Base-by-base conservation (phyloP, 2,888 invertebrate species). In the Amblyjoppa proteus region DNA sequence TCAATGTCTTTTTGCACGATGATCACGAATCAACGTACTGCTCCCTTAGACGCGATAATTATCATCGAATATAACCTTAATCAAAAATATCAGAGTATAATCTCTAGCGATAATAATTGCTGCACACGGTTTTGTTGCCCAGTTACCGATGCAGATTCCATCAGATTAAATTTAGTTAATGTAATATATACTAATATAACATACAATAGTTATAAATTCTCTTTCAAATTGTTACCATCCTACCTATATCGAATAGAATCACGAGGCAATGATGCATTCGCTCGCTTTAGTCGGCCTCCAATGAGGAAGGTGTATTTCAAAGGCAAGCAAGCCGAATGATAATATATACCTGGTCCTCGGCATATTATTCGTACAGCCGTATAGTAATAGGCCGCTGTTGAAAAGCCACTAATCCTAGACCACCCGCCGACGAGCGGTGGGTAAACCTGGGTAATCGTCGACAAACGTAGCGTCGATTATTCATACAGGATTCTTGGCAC, bases 381-480 rank as follows among this genome's bases (percentile, higher is more conserved):
- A 61, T 45, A 56, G 41, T 69, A 25, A 71, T 64, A 71, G 64
- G 70, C 45, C 56, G 25, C 25, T 51, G 71, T 79, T 20, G 66
- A 68, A 80, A 79, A 58, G 58, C 70, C 78, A 78, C 70, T 20
- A 38, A 82, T 78, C 66, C 31, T 45, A 64, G 85, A 61, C 83
- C 68, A 75, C 75, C 77, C 74, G 84, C 87, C 84, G 69, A 84
- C 86, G 88, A 88, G 84, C 84, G 87, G 84, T 88, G 86, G 80
- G 87, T 88, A 86, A 89, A 88, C 81, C 70, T 56, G 74, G 81
- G 64, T 85, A 85, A 85, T 83, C 85, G 85, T 80, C 34, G 80
- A 80, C 83, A 85, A 85, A 85, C 83, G 85, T 80, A 68, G 73
- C 77, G 85, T 85, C 83, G 83, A 85, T 85, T 85, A 85, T 85